Base-by-base conservation (phyloP, 2,113 vertebrate species). In the Leptobrachium leishanense region DNA sequence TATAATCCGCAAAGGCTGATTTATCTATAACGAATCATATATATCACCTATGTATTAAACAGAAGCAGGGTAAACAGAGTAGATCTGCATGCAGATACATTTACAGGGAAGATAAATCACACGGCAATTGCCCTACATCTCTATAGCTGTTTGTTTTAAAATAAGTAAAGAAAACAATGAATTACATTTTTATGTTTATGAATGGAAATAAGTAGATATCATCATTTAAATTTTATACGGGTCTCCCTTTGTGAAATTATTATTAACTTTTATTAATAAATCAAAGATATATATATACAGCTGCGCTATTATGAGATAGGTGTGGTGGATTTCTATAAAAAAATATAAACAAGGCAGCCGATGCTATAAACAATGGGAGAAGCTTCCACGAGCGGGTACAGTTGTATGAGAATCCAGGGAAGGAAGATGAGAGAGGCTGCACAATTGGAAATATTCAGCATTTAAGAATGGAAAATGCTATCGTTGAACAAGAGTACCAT, bases 11-110 rank as follows among this genome's bases (percentile, higher is more conserved):
- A 87, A 93, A 90, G 72, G 83, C 10, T 53, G 79, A 87, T 87
- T 85, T 86, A 87, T 88, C 82, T 86, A 77, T 86, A 88, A 90
- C 86, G 87, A 89, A 87, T 81, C 81, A 88, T 90, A 89, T 88
- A 71, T 84, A 77, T 83, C 10, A 2, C 43, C 65, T 41, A 67
- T 76, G 59, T 68, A 59, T 73, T 31, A 46, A 31, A 10, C 1
- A 39, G 53, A 46, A 54, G 46, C 46, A 41, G 11, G 3, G n/a
- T 12, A 40, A 72, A 39, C n/a, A 55, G 8, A 12, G 20, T 72
- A 54, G 46, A 13, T 54, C 69, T 72, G 69, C 69, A 50, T 72
- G 69, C 69, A 72, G 69, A 20, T 72, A 44, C 43, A 50, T 46
- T 6, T 10, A 70, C 12, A 46, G 50, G 39, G 54, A 15, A 46